phyloP scores from a whole-genome alignment of 2,113 vertebrate species.

The Oceanites oceanicus region DNA sequence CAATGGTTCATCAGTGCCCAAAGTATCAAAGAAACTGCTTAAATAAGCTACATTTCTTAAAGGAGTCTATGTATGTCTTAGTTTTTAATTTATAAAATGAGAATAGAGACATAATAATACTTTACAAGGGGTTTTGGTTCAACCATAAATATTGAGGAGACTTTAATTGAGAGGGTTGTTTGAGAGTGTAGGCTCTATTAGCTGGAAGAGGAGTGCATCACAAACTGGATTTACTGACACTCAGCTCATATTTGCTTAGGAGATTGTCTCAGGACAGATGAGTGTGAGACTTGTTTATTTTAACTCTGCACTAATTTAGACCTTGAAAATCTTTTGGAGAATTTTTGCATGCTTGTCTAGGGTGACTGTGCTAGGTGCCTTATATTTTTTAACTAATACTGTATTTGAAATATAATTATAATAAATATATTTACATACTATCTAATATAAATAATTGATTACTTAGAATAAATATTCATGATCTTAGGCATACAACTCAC shows the following conservation, averaged over 20 bases:
- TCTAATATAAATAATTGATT: not conserved
- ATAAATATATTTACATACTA: not conserved
- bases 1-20: not conserved
- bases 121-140: not conserved
- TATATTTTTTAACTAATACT: not conserved
- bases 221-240: not conserved
- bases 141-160: not conserved
- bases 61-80: not conserved
- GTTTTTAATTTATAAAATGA: not conserved
- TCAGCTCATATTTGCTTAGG: not conserved
- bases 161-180: not conserved
- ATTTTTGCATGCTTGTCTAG: not conserved
- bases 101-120: not conserved
- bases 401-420: not conserved
- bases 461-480: conserved; percentile 22
- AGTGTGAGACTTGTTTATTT: conserved; percentile 13
- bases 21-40: not conserved
- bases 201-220: not conserved
- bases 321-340: not conserved
- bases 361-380: not conserved
- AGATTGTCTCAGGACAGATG: not conserved
- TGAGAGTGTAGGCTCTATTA: not conserved
- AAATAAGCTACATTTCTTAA: not conserved
- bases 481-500: not conserved
- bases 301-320: not conserved